These are phyloP conservation scores for Rhaphigaster nebulosa DNA, from an alignment of 2,888 invertebrate genomes.

Conservation along the genomic window DNA sequence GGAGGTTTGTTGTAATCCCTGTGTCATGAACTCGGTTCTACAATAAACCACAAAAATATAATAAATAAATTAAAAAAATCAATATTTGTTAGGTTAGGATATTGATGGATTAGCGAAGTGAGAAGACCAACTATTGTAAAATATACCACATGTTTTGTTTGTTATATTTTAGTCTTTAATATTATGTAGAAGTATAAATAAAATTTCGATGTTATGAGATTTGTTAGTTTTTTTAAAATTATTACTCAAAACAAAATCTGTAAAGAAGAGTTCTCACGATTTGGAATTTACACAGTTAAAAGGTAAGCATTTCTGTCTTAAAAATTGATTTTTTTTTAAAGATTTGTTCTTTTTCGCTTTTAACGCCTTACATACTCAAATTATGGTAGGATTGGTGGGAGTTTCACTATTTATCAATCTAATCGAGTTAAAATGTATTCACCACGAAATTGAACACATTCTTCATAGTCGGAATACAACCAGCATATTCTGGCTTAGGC, in stretches of 20 bases:
- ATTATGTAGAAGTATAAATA: not conserved
- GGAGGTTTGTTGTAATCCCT: no score
- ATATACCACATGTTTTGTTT: not conserved
- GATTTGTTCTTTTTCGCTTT: not conserved
- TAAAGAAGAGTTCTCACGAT: not conserved
- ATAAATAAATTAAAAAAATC: not conserved
- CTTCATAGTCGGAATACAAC: not conserved
- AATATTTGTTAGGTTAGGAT: not conserved
- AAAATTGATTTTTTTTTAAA: not conserved
- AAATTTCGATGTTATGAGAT: not conserved
- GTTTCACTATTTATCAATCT: not conserved
- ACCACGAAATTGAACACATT: not conserved
- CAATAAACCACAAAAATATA: no score
- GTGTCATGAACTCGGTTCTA: no score
- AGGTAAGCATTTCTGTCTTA: not conserved
- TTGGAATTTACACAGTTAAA: not conserved
- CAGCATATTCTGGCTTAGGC: not conserved
- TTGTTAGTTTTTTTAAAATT: not conserved
- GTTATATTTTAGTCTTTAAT: not conserved
- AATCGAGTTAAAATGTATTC: not conserved
- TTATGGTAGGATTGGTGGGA: accelerated
- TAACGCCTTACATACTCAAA: not conserved
- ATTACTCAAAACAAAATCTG: not conserved
- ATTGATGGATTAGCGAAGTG: not conserved
- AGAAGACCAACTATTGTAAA: not conserved